phyloP scores from a whole-genome alignment of 2,113 vertebrate genomes.

The Zosterops japonicus region DNA sequence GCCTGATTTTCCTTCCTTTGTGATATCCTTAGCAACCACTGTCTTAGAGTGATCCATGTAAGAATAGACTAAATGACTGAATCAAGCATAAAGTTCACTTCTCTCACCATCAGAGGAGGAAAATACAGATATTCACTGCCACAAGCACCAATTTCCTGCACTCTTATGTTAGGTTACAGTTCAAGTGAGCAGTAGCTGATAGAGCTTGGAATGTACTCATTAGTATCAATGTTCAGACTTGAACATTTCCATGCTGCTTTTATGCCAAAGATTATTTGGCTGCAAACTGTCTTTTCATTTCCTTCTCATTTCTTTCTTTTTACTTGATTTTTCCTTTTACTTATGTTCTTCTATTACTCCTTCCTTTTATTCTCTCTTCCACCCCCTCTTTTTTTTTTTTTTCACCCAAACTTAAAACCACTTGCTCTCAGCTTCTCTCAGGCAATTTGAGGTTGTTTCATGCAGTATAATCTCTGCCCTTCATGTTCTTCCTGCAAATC shows the following conservation, averaged over 20 bases:
- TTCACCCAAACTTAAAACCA: background rate
- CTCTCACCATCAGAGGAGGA: background rate
- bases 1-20: background rate
- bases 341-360: background rate
- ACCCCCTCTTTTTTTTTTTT: background rate
- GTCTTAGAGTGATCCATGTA: background rate
- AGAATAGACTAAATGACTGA: background rate
- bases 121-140: background rate
- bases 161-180: background rate
- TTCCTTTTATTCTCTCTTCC: background rate
- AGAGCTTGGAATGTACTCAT: background rate
- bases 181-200: background rate
- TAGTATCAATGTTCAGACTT: background rate
- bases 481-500: background rate
- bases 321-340: background rate
- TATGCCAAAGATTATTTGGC: background rate
- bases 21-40: background rate
- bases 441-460: background rate
- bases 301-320: background rate
- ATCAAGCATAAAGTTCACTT: background rate
- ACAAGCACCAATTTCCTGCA: background rate
- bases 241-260: background rate
- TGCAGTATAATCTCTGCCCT: background rate
- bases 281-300: background rate
- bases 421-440: background rate